Percentiles rank a stretch among this genome's conserved stretches.
Evolutionary conservation across 2,888 invertebrate species (phyloP).

Genomic region (Ephialtes manifestator): DNA sequence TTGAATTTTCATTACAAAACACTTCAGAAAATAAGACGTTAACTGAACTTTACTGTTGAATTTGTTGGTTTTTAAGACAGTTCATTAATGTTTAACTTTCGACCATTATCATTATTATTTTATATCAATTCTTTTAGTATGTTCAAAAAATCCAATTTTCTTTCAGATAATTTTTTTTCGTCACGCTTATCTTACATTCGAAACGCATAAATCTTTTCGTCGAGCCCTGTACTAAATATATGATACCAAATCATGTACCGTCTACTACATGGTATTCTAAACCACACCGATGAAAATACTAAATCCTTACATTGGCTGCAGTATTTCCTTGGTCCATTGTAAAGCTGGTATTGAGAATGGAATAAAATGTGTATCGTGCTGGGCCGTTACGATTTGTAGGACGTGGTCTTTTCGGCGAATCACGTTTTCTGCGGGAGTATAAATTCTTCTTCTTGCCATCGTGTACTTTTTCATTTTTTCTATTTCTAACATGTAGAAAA

Average conservation of each 20-base stretch:
- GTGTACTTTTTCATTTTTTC: slow-evolving; percentile 11
- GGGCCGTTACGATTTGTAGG: slow-evolving; percentile 43
- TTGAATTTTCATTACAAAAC: no score
- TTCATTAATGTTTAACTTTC: no score
- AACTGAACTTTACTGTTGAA: no score
- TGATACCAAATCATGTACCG: no score
- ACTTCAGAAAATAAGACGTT: no score
- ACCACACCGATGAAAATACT: not conserved
- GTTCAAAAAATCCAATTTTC: no score
- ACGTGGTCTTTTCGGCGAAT: slow-evolving; percentile 4
- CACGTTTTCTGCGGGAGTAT: slow-evolving; percentile 33
- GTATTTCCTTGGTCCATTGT: slow-evolving; percentile 72
- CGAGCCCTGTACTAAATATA: not conserved
- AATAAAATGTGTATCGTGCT: slow-evolving; percentile 75
- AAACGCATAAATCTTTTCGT: no score
- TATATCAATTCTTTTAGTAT: no score
- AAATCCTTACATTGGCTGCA: slow-evolving; percentile 67
- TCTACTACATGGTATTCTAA: not conserved
- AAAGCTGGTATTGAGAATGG: slow-evolving; percentile 76
- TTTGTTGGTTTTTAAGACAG: no score
- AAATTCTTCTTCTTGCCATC: not conserved
- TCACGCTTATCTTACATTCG: no score
- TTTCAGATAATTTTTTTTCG: no score
- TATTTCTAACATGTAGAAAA: not conserved
- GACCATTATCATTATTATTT: no score